Percentiles rank a stretch among this genome's conserved stretches.
Evolutionary conservation across 2,797 vertebrate genomes (phyloP).

Genomic region (Eospalax fontanierii): DNA sequence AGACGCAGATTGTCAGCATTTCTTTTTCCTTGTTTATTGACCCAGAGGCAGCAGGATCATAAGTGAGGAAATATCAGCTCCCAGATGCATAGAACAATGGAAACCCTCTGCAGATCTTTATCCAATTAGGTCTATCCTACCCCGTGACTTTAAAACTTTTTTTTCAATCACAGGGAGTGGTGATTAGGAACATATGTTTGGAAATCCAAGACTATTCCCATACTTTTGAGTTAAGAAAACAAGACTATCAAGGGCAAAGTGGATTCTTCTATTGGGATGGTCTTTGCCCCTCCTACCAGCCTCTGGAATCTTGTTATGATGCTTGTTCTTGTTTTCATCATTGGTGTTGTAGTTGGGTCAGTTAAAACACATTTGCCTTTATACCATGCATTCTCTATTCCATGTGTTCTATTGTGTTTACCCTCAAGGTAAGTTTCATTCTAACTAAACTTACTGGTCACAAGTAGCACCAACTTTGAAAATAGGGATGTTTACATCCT

Average conservation of each 20-base stretch:
- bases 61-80: not conserved
- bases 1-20: not conserved
- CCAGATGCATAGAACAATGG: not conserved
- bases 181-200: slow-evolving; percentile 63
- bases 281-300: not conserved
- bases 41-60: not conserved
- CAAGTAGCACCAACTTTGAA: slow-evolving; percentile 5
- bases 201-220: slow-evolving; percentile 36
- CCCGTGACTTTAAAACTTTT: slow-evolving; percentile 41
- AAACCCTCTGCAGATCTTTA: not conserved
- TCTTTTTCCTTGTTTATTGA: not conserved
- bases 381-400: not conserved
- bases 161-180: not conserved
- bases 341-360: not conserved
- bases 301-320: slow-evolving; percentile 18
- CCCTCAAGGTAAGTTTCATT: slow-evolving; percentile 15
- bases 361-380: slow-evolving; percentile 20
- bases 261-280: slow-evolving; percentile 46
- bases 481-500: not conserved
- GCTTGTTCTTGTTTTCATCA: slow-evolving; percentile 1
- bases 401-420: not conserved
- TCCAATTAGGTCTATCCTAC: not conserved
- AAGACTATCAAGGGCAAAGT: not conserved
- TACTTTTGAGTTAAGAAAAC: slow-evolving; percentile 39
- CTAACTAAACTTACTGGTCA: not conserved